Evolutionary conservation across 2,797 vertebrate species (phyloP), one percentile per base, ranked within the genome.

Genomic region (Falco cherrug): DNA sequence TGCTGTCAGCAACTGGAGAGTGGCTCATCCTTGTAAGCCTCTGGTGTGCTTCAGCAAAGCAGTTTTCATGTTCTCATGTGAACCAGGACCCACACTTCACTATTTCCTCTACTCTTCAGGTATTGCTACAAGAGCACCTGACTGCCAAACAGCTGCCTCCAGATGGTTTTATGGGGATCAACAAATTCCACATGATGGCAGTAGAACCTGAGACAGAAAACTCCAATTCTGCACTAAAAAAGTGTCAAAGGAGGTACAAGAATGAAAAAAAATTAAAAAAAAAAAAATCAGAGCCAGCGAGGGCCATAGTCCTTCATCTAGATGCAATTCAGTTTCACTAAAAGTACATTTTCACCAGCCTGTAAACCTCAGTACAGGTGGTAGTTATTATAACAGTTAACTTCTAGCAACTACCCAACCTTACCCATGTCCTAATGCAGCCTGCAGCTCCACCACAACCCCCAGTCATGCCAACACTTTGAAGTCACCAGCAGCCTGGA

Each of bases 51-150:
- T 47, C 2, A 35, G 39, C 26, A 41, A n/a, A 63, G 39, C 13
- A 35, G 11, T 68, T 57, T 20, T 1, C 6, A 5, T 0, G 31
- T 19, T 54, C 48, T 11, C 16, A 1, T 1, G 5, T 21, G 75
- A 78, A 35, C 39, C 35, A 71, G 57, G 26, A 64, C 16, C 16
- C 51, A 43, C 15, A 9, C 19, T 41, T 48, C 15, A 18, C 70
- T 53, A 7, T 7, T 57, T 17, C 53, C 17, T 63, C 47, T 33
- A 16, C 22, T 43, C 47, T 25, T 45, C 17, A 53, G 17, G 2
- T 20, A 13, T 5, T 76, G 22, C 56, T 70, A 37, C 56, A 54
- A 31, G 45, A 86, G 24, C n/a, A 68, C 1, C 4, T 29, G n/a
- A 9, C 33, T 20, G 6, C 65, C 68, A 77, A 77, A 63, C 35